These are phyloP conservation scores for Acromyrmex echinatior DNA, from an alignment of 1,140 invertebrate genomes.

Conservation along the genomic window DNA sequence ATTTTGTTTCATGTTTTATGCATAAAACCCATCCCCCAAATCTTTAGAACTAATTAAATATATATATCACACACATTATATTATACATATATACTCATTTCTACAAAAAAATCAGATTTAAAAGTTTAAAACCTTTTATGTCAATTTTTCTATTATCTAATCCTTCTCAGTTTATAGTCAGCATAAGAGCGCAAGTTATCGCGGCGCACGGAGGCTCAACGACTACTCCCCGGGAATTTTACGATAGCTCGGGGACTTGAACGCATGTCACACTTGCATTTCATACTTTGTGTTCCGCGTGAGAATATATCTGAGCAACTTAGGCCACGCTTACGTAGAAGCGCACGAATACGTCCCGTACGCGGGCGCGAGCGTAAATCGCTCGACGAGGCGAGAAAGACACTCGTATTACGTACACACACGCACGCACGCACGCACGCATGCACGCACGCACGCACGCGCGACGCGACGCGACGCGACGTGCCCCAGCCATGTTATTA, in stretches of 20 bases:
- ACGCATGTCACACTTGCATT: conserved; percentile 17
- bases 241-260: conserved; percentile 40
- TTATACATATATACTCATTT: too few relatives aligned
- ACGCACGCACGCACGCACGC: conserved; percentile 66
- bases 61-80: too few relatives aligned
- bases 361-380: conserved; percentile 35
- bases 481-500: conserved; percentile 78
- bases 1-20: too few relatives aligned
- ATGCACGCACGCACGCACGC: conserved; percentile 8
- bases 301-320: conserved; percentile 46
- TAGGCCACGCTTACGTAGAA: conserved; percentile 66
- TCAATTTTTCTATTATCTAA: neutral
- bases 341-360: conserved; percentile 24
- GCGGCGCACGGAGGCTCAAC: neutral
- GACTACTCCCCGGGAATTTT: conserved; percentile 49
- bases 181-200: conserved; percentile 22
- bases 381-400: conserved; percentile 55
- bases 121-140: neutral
- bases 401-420: conserved; percentile 63
- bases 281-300: conserved; percentile 59
- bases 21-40: too few relatives aligned
- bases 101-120: too few relatives aligned
- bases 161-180: neutral
- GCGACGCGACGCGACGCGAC: conserved; percentile 51
- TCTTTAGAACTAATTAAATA: too few relatives aligned